Evolutionary conservation across 2,113 vertebrate species (phyloP), one percentile per base, ranked within the genome.

Genomic region (Candoia aspera): DNA sequence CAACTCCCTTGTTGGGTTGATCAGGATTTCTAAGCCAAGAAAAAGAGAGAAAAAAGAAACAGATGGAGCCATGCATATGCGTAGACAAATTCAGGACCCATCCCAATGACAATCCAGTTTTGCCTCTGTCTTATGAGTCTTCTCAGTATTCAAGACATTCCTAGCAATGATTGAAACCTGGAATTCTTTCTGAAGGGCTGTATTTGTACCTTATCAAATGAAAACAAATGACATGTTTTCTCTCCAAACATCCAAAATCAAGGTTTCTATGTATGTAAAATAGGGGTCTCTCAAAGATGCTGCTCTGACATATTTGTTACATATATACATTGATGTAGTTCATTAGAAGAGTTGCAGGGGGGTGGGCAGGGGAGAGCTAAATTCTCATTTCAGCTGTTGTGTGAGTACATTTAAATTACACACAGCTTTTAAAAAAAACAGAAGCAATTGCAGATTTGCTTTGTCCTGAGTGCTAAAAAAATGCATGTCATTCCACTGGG

Each of bases 11-110:
- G 95, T 94, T 97, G 97, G 96, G 96, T 97, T 96, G 87, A 97
- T 96, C 97, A 97, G 96, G 97, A 97, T 97, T 96, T 92, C 94
- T 97, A 97, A 95, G 97, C 97, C 97, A 97, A 97, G 95, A 95
- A 96, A 94, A 95, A 96, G 94, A 96, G 96, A 96, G 96, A 97
- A 13, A 1, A 94, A 95, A 93, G 95, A 97, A 95, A 98, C 96
- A 98, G 97, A 97, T 97, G 97, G 97, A 97, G 94, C 90, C 94
- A 96, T 94, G 95, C 94, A 96, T 97, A 97, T 97, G 96, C 94
- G 96, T 94, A 96, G 95, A 96, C 97, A 97, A 94, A 97, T 96
- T 97, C 96, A 96, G 96, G 96, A 96, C 94, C 29, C 94, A 92
- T 96, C 96, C 96, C 96, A 94, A 42, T 96, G 96, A 97, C 97